Evolutionary conservation across 2,888 invertebrate species (phyloP).

Genomic region (Hypomecis atomaria): DNA sequence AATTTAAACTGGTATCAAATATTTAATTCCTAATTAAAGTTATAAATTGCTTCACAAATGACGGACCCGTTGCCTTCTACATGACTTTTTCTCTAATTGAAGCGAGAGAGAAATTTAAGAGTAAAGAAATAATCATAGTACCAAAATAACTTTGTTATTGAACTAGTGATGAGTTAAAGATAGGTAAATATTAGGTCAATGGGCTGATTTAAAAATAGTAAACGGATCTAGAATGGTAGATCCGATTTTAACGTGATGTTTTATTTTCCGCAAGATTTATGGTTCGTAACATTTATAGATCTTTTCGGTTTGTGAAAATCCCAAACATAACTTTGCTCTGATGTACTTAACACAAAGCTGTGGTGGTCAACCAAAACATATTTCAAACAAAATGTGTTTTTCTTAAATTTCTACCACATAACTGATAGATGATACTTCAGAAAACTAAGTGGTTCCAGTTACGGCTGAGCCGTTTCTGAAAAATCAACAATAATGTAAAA

Average conservation of each 20-base stretch:
- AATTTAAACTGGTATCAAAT: too few species aligned
- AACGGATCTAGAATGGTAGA: slow-evolving; percentile 39
- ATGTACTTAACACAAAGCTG: not conserved
- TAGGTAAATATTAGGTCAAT: slow-evolving; percentile 50
- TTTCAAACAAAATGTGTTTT: too few species aligned
- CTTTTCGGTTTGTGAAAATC: slow-evolving; percentile 16
- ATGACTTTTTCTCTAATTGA: not conserved
- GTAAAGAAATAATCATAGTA: not conserved
- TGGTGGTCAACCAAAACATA: not conserved
- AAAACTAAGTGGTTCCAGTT: too few species aligned
- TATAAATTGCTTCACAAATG: not conserved
- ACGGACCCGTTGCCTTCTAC: not conserved
- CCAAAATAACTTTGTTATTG: slow-evolving; percentile 15
- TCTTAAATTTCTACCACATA: too few species aligned
- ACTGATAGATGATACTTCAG: too few species aligned
- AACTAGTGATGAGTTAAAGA: slow-evolving; percentile 1
- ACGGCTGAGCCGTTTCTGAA: too few species aligned
- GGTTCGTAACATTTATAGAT: slow-evolving; percentile 5
- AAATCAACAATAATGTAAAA: too few species aligned
- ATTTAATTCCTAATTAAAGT: too few species aligned
- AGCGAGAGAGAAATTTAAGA: not conserved
- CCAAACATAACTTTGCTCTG: not conserved
- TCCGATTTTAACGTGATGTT: slow-evolving; percentile 9
- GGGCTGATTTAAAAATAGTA: slow-evolving; percentile 57
- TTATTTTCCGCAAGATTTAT: slow-evolving; percentile 14